phyloP scores from a whole-genome alignment of 2,113 vertebrate genomes.

The Neomonachus schauinslandi region DNA sequence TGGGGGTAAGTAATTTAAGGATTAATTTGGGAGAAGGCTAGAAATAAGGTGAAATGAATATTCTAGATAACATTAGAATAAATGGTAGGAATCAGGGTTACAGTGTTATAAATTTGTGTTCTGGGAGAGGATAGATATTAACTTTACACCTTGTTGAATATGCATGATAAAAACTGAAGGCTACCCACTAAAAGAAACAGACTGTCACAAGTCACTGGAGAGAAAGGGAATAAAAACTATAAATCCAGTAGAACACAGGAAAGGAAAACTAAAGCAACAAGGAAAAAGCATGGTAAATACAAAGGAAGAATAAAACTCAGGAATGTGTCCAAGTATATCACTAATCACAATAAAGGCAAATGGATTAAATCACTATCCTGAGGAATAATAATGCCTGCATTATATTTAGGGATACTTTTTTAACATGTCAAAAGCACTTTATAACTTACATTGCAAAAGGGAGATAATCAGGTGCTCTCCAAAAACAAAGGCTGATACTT shows the following conservation, averaged over 20 bases:
- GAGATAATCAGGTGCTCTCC: not conserved
- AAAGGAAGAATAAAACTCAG: not conserved
- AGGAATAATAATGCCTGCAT: not conserved
- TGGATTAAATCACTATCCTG: not conserved
- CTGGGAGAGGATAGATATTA: not conserved
- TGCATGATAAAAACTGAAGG: not conserved
- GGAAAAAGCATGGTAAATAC: not conserved
- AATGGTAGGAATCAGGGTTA: not conserved
- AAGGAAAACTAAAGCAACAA: not conserved
- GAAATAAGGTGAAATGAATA: not conserved
- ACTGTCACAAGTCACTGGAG: not conserved
- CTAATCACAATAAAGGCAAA: not conserved
- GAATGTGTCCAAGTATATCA: not conserved
- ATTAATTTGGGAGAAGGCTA: not conserved
- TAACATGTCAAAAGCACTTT: not conserved
- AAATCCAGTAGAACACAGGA: not conserved
- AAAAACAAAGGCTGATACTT: not conserved
- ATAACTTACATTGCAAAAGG: not conserved
- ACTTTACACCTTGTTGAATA: not conserved
- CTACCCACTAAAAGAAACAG: not conserved
- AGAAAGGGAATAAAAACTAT: not conserved
- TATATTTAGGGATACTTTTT: not conserved
- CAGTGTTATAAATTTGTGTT: not conserved
- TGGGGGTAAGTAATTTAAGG: not conserved
- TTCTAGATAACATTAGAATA: not conserved